A percentile compares a stretch with the other conserved stretches of the same genome.
Evolutionary conservation across 2,888 invertebrate genomes (phyloP).

Genomic region (Poecilobothrus nobilitatus): DNA sequence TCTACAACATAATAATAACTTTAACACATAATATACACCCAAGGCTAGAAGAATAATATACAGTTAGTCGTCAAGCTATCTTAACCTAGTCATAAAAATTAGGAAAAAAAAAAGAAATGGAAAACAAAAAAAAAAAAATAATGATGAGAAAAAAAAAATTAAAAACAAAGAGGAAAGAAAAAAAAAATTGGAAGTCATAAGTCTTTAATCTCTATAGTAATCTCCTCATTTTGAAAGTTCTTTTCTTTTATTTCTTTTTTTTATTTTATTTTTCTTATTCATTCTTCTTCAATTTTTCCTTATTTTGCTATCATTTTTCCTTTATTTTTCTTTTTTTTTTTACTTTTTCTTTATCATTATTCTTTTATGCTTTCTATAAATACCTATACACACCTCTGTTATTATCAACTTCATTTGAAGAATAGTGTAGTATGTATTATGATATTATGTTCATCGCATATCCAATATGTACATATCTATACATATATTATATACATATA

Average conservation of each 20-base stretch:
- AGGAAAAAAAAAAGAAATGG: not conserved
- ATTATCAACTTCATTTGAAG: no score
- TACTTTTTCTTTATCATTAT: no score
- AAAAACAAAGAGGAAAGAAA: no score
- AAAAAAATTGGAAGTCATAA: not conserved
- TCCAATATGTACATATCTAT: not conserved
- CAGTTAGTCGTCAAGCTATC: not conserved
- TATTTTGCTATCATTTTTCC: not conserved
- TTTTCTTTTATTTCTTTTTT: not conserved
- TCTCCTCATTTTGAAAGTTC: not conserved
- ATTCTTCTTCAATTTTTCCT: not conserved
- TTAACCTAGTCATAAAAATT: slow-evolving; percentile 2
- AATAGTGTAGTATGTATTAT: no score
- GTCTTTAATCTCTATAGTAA: slow-evolving; percentile 6
- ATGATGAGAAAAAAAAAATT: no score
- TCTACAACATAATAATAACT: no score
- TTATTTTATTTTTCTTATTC: no score
- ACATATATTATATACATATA: not conserved
- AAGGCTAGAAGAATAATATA: no score
- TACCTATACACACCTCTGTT: no score
- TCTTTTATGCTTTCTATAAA: not conserved
- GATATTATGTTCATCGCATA: no score
- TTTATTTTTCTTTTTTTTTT: no score
- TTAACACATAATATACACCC: no score
- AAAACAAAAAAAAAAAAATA: not conserved